Conservation (phyloP, 2,888 invertebrate species). For the Sylvicola cinctus region DNA sequence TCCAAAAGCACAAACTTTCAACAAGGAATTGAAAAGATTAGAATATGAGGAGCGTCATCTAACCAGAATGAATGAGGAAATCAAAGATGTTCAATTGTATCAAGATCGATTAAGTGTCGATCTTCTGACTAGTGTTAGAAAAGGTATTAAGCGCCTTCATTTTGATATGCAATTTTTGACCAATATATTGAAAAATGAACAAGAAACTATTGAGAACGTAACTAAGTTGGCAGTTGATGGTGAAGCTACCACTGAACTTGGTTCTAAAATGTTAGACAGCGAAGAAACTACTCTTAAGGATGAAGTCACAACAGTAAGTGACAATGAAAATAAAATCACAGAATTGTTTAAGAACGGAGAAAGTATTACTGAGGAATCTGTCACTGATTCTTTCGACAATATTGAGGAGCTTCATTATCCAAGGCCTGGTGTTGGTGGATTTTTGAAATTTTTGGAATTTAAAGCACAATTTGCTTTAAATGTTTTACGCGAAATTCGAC, state of each 20-base stretch:
- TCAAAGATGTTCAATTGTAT: slow-evolving; percentile 4
- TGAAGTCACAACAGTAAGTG: too few relatives aligned
- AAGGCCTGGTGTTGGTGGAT: slow-evolving; percentile 1
- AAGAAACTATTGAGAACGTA: background rate
- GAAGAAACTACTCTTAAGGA: too few relatives aligned
- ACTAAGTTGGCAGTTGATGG: background rate
- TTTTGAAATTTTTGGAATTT: slow-evolving; percentile 5
- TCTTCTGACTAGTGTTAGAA: slow-evolving; percentile 1
- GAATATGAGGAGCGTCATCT: slow-evolving; percentile 1
- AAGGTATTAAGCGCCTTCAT: slow-evolving; percentile 1
- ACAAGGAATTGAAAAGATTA: slow-evolving; percentile 3
- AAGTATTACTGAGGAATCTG: background rate
- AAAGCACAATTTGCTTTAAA: slow-evolving; percentile 5
- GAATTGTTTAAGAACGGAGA: too few relatives aligned
- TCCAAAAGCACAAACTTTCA: background rate
- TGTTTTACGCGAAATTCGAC: slow-evolving; percentile 4
- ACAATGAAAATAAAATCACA: too few relatives aligned
- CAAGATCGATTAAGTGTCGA: slow-evolving; percentile 2
- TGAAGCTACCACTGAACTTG: background rate
- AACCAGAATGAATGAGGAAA: slow-evolving; percentile 1
- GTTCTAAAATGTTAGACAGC: too few relatives aligned
- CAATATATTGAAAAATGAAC: slow-evolving; percentile 1
- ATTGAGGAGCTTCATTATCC: background rate
- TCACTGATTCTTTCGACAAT: background rate
- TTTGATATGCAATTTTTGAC: slow-evolving; percentile 1